Percentiles rank a stretch among this genome's conserved stretches.
These are phyloP conservation scores for Prosopocoilus inquinatus DNA, from an alignment of 2,888 invertebrate genomes.

Conservation along the genomic window DNA sequence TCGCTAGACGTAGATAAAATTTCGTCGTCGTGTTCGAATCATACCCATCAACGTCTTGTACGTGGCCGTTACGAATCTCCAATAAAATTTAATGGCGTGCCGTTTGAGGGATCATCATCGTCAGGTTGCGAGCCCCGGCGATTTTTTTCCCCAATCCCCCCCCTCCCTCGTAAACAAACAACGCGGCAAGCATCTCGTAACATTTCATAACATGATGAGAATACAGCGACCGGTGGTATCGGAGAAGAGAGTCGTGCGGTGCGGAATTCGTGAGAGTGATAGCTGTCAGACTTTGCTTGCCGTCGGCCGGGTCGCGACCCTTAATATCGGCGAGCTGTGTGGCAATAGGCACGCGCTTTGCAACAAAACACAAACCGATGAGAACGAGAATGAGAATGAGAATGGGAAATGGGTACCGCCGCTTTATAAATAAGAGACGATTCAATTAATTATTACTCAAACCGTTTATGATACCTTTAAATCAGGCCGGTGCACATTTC, in stretches of 20 bases:
- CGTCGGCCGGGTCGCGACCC: conserved; percentile 32
- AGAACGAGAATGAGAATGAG: too few species aligned
- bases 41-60: not conserved
- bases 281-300: conserved; percentile 33
- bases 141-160: not conserved
- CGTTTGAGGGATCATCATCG: not conserved
- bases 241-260: not conserved
- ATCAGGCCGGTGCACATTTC: not conserved
- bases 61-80: not conserved
- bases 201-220: too few species aligned
- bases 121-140: not conserved
- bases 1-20: not conserved
- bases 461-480: not conserved
- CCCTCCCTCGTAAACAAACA: not conserved
- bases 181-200: not conserved
- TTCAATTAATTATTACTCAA: conserved; percentile 1
- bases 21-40: not conserved
- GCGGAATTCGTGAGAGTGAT: conserved; percentile 32
- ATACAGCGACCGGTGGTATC: not conserved
- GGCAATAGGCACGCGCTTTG: not conserved
- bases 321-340: conserved; percentile 3
- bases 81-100: conserved; percentile 1
- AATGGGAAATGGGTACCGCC: too few species aligned
- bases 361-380: not conserved
- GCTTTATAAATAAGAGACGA: not conserved